Conservation (phyloP, 2,888 invertebrate species). For the Euzophera pinguis region DNA sequence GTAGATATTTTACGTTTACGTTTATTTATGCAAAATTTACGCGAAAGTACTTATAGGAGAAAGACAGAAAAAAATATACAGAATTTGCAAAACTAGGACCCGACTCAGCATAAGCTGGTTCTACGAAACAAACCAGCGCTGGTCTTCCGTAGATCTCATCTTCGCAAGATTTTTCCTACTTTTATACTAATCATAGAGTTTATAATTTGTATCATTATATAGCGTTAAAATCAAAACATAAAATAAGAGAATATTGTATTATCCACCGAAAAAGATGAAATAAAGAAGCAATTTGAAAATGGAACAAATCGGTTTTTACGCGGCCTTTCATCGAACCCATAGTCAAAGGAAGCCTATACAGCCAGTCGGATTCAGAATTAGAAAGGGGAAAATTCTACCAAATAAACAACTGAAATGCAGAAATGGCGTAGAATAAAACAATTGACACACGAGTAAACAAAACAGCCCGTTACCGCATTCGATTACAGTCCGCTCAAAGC, state of each 20-base stretch:
- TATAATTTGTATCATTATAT: too few relatives aligned
- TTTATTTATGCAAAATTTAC: too few relatives aligned
- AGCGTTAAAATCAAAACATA: neutral
- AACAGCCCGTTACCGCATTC: slow-evolving; percentile 17
- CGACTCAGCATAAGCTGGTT: too few relatives aligned
- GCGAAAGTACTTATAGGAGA: too few relatives aligned
- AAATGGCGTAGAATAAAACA: neutral
- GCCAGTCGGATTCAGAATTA: neutral
- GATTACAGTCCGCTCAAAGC: slow-evolving; percentile 17
- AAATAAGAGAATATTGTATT: neutral
- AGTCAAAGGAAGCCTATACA: neutral
- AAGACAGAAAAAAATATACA: too few relatives aligned
- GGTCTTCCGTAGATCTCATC: too few relatives aligned
- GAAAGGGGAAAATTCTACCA: neutral
- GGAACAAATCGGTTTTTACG: neutral
- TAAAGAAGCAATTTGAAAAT: neutral
- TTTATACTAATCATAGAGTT: too few relatives aligned
- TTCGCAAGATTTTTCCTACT: too few relatives aligned
- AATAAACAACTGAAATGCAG: neutral
- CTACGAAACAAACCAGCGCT: too few relatives aligned
- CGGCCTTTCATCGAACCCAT: neutral
- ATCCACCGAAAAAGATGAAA: neutral
- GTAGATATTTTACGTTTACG: too few relatives aligned
- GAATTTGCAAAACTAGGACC: too few relatives aligned
- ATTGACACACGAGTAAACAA: slow-evolving; percentile 6